Conservation (phyloP, 1,140 invertebrate species). For the Drosophila kurseongensis region DNA sequence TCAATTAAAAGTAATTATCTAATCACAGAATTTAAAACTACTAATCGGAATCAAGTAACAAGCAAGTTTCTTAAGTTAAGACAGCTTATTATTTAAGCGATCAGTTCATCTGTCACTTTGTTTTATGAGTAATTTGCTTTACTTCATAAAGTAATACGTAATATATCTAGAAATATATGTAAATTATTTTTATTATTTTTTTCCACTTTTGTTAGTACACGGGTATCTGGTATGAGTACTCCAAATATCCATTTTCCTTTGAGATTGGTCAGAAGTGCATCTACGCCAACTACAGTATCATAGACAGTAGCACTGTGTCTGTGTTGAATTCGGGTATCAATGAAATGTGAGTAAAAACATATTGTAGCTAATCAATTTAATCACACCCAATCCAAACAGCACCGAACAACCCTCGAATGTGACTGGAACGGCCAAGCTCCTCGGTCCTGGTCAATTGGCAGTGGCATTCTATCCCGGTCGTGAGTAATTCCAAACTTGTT, state of each 20-base stretch:
- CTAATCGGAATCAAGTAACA: no score
- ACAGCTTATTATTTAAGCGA: neutral
- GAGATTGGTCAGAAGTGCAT: constrained; percentile 91
- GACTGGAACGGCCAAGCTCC: constrained; percentile 85
- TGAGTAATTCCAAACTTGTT: constrained; percentile 23
- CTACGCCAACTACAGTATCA: constrained; percentile 87
- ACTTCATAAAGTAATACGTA: no score
- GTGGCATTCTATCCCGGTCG: constrained; percentile 58
- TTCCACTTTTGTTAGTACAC: constrained; percentile 51
- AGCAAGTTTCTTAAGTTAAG: no score
- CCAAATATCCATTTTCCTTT: constrained; percentile 91
- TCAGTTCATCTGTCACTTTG: neutral
- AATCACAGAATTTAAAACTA: no score
- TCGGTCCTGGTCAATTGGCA: constrained; percentile 65
- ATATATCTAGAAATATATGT: no score
- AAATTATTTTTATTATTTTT: no score
- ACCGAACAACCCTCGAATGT: constrained; percentile 72
- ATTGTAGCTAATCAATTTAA: neutral
- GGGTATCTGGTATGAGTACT: constrained; percentile 92
- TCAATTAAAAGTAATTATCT: no score
- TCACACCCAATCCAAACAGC: constrained; percentile 13
- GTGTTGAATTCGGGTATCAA: constrained; percentile 84
- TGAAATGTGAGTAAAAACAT: constrained; percentile 85
- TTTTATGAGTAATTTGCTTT: no score
- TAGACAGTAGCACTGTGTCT: constrained; percentile 87